Conservation (phyloP, 2,888 invertebrate genomes). For the Brachyopa scutellaris region DNA sequence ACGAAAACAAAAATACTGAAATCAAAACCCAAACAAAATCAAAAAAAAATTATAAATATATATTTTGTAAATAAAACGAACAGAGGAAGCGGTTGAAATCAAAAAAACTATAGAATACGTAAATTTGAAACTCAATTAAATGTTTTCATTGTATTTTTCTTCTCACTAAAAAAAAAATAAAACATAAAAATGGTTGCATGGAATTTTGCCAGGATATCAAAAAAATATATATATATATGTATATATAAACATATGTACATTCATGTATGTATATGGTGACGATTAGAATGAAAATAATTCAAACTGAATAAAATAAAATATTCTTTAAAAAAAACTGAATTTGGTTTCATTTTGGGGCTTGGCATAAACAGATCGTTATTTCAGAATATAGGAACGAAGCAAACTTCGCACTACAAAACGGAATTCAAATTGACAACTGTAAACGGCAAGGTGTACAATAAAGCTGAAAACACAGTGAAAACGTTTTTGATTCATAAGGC, state of each 20-base stretch:
- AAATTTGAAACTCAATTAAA: conserved; percentile 68
- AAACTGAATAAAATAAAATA: conserved; percentile 69
- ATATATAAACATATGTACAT: conserved; percentile 23
- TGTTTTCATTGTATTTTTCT: conserved; percentile 69
- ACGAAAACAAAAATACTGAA: background rate
- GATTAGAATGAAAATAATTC: conserved; percentile 63
- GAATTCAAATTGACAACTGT: too few species aligned
- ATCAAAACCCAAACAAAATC: conserved; percentile 32
- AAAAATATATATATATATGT: conserved; percentile 28
- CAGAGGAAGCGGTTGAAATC: background rate
- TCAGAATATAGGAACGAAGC: too few species aligned
- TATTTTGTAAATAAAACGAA: conserved; percentile 65
- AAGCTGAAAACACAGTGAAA: too few species aligned
- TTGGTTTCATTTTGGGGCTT: background rate
- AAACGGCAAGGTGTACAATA: too few species aligned
- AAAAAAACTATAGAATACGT: conserved; percentile 64
- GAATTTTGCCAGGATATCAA: conserved; percentile 62
- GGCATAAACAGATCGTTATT: background rate
- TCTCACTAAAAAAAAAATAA: conserved; percentile 47
- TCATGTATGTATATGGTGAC: conserved; percentile 60
- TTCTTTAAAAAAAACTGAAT: conserved; percentile 50
- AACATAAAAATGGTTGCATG: conserved; percentile 64
- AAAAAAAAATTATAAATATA: conserved; percentile 21
- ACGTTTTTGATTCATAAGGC: too few species aligned
- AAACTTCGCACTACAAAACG: too few species aligned